Percentiles rank a stretch among this genome's conserved stretches.
These are phyloP conservation scores for Hylomyscus alleni DNA, from an alignment of 2,797 vertebrate species.

Conservation along the genomic window DNA sequence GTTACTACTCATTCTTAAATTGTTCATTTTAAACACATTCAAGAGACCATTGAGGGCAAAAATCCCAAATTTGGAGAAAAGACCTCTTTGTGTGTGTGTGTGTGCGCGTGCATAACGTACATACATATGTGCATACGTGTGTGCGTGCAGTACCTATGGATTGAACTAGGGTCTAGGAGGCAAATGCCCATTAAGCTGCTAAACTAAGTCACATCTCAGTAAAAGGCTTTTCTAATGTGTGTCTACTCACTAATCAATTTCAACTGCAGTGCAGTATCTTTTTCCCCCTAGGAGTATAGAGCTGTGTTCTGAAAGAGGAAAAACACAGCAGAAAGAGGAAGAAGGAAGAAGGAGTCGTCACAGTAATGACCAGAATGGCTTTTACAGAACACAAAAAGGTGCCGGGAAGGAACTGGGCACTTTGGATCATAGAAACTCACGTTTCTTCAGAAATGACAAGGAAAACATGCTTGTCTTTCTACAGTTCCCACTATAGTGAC, in stretches of 20 bases:
- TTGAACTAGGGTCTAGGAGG: not conserved
- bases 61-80: not conserved
- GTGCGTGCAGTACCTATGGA: not conserved
- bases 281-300: not conserved
- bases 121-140: not conserved
- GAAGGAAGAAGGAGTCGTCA: not conserved
- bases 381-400: not conserved
- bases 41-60: slow-evolving; percentile 23
- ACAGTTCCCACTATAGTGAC: not conserved
- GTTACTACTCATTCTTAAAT: not conserved
- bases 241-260: not conserved
- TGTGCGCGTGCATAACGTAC: no score
- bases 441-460: not conserved
- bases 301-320: not conserved
- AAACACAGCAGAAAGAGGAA: not conserved
- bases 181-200: not conserved
- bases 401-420: not conserved
- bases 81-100: not conserved
- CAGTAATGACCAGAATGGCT: not conserved
- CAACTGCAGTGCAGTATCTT: not conserved
- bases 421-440: not conserved
- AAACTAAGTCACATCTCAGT: not conserved
- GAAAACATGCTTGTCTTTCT: not conserved
- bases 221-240: not conserved
- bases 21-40: slow-evolving; percentile 24